phyloP scores from a whole-genome alignment of 2,113 vertebrate species.

The Sula dactylatra region DNA sequence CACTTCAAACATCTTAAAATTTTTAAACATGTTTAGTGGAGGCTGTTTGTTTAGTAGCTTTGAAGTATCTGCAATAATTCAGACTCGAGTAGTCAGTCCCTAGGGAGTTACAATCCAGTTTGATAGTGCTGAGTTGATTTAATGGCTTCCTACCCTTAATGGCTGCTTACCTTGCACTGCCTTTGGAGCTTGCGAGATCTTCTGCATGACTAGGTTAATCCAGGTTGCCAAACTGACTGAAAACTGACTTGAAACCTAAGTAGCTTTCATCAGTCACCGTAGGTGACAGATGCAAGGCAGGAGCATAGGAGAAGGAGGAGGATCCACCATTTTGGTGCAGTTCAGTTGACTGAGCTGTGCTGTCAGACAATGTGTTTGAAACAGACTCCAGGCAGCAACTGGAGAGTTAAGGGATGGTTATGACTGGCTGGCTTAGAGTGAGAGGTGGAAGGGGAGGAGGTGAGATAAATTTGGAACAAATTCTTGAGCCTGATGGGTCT shows the following conservation, averaged over 20 bases:
- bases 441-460: background rate
- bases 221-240: background rate
- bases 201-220: background rate
- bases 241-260: background rate
- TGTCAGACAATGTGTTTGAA: fast-evolving
- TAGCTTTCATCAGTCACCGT: background rate
- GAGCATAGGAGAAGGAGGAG: background rate
- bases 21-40: background rate
- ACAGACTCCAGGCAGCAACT: background rate
- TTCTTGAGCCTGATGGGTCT: background rate
- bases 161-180: background rate
- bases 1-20: background rate
- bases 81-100: background rate
- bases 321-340: background rate
- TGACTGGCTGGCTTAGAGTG: background rate
- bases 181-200: background rate
- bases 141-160: background rate
- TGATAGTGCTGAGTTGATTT: background rate
- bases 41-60: background rate
- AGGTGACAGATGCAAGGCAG: background rate
- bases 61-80: background rate
- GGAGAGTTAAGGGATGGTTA: background rate
- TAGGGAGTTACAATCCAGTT: background rate
- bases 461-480: background rate
- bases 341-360: background rate